phyloP scores from a whole-genome alignment of 2,797 vertebrate genomes.

The Carcharodon carcharias region DNA sequence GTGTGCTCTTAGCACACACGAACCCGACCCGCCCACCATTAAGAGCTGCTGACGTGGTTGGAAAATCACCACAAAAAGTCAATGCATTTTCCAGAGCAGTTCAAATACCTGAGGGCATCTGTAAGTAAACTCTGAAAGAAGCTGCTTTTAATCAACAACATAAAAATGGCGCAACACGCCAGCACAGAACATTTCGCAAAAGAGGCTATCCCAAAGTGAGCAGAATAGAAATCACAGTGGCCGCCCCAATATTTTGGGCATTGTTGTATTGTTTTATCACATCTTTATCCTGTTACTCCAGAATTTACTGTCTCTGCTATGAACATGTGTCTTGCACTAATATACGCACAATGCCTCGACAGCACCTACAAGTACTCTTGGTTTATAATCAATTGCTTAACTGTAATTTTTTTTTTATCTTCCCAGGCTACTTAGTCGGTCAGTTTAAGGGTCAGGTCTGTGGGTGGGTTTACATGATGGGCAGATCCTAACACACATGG shows the following conservation, averaged over 20 bases:
- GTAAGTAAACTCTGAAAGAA: neutral
- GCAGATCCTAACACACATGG: neutral
- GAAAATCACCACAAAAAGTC: neutral
- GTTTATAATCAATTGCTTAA: neutral
- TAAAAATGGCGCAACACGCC: neutral
- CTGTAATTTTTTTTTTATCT: neutral
- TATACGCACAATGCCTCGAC: neutral
- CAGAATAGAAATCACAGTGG: neutral
- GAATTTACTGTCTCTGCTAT: neutral
- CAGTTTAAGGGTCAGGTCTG: neutral
- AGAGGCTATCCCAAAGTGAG: neutral
- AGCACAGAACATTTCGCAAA: neutral
- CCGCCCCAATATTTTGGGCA: neutral
- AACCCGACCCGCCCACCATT: neutral
- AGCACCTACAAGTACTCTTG: neutral
- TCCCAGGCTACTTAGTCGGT: neutral
- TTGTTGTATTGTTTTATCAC: neutral
- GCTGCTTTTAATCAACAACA: neutral
- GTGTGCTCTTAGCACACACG: neutral
- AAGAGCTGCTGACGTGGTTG: conserved; percentile 15
- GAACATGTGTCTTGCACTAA: neutral
- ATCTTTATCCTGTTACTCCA: neutral
- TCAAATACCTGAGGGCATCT: neutral
- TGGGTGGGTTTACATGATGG: neutral
- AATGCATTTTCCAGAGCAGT: neutral